Percentiles rank a stretch among this genome's conserved stretches.
phyloP scores from a whole-genome alignment of 2,888 invertebrate species.

The Thecocarcelia acutangulata region DNA sequence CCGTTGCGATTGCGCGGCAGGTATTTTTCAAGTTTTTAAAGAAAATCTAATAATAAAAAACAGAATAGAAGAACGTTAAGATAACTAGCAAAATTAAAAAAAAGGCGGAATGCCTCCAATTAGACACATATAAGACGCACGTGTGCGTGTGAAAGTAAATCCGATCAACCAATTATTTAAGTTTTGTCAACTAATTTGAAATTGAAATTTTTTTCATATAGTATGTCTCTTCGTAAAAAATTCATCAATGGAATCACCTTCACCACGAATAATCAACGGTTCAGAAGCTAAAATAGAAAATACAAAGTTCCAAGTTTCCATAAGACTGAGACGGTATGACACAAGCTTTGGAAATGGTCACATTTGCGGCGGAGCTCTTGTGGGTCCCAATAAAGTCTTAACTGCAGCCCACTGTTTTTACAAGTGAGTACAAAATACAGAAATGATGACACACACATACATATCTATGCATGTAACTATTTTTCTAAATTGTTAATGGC shows the following conservation, averaged over 20 bases:
- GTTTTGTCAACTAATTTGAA: too few species aligned
- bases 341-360: constrained; percentile 77
- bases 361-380: constrained; percentile 78
- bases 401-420: constrained; percentile 80
- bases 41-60: too few species aligned
- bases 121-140: too few species aligned
- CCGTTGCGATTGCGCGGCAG: too few species aligned
- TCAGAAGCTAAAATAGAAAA: constrained; percentile 71
- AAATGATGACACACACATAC: neutral
- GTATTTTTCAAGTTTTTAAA: too few species aligned
- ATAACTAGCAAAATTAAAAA: too few species aligned
- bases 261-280: constrained; percentile 77
- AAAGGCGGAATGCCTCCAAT: too few species aligned
- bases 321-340: constrained; percentile 75
- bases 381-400: constrained; percentile 76
- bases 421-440: constrained; percentile 74
- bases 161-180: too few species aligned
- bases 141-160: too few species aligned
- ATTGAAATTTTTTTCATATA: constrained; percentile 8
- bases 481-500: neutral
- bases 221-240: constrained; percentile 20
- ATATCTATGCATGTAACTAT: neutral
- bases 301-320: constrained; percentile 77
- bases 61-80: too few species aligned
- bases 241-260: constrained; percentile 32